A percentile compares a stretch with the other conserved stretches of the same genome.
These are phyloP conservation scores for Teleiodes luculella DNA, from an alignment of 2,888 invertebrate genomes.

Conservation along the genomic window DNA sequence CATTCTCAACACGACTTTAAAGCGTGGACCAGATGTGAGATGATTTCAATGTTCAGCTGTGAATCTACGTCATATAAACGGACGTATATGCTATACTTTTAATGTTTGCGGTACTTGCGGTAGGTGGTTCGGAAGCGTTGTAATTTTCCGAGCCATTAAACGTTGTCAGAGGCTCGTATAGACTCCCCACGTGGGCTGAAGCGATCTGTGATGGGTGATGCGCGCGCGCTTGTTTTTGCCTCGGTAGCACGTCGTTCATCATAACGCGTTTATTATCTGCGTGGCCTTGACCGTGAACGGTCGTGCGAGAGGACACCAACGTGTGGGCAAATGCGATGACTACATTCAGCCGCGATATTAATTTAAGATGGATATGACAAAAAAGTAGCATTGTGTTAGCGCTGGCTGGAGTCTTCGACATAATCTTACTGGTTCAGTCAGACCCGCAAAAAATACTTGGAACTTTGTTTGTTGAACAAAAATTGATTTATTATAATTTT, in stretches of 20 bases:
- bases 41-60: constrained; percentile 18
- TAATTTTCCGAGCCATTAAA: constrained; percentile 71
- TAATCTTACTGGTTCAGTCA: constrained; percentile 30
- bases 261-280: constrained; percentile 68
- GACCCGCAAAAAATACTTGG: constrained; percentile 29
- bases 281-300: constrained; percentile 77
- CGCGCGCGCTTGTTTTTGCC: constrained; percentile 55
- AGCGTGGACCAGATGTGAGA: constrained; percentile 24
- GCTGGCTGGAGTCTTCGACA: constrained; percentile 27
- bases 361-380: constrained; percentile 40
- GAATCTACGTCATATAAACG: constrained; percentile 15
- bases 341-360: constrained; percentile 33
- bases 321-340: constrained; percentile 51
- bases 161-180: constrained; percentile 57
- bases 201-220: constrained; percentile 21
- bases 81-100: constrained; percentile 46
- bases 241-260: constrained; percentile 65
- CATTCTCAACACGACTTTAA: constrained; percentile 33
- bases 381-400: constrained; percentile 42
- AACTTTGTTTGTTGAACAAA: constrained; percentile 19
- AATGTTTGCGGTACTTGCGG: constrained; percentile 31
- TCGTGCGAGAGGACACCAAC: constrained; percentile 55
- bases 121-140: constrained; percentile 39
- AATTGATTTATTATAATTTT: neutral
- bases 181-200: constrained; percentile 62